A percentile compares a stretch with the other conserved stretches of the same genome.
Evolutionary conservation across 2,797 vertebrate genomes (phyloP).

Genomic region (Trachurus trachurus): DNA sequence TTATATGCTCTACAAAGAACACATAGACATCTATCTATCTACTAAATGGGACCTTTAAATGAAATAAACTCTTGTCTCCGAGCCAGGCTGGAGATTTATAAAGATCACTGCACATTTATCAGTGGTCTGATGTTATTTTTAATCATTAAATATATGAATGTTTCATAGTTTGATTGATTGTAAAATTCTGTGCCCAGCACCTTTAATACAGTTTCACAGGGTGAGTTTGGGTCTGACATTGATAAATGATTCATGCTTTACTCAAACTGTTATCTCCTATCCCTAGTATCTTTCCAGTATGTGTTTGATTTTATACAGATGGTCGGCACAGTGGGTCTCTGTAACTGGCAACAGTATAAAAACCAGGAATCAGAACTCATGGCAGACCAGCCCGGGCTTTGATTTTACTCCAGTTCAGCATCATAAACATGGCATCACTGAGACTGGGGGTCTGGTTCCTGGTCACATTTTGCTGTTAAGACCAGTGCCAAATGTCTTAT

Average conservation of each 20-base stretch:
- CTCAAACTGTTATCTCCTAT: not conserved
- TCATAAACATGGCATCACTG: constrained; percentile 14
- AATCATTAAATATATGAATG: not conserved
- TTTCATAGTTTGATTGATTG: not conserved
- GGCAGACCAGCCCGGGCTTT: constrained; percentile 7
- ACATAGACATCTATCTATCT: no score
- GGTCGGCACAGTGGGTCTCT: constrained; percentile 37
- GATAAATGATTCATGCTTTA: not conserved
- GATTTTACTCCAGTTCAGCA: constrained; percentile 25
- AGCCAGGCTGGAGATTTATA: not conserved
- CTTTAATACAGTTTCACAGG: constrained; percentile 13
- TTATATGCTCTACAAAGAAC: no score
- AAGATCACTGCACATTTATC: no score
- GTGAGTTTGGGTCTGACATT: not conserved
- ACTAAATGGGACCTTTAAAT: not conserved
- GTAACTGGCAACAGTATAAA: constrained; percentile 36
- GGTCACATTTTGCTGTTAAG: not conserved
- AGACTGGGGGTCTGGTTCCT: not conserved
- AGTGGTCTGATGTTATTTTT: not conserved
- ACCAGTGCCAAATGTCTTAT: constrained; percentile 12
- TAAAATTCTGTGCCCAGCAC: not conserved
- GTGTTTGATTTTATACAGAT: constrained; percentile 36
- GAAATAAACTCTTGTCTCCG: not conserved
- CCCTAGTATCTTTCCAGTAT: not conserved
- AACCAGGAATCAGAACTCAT: constrained; percentile 15